phyloP scores from a whole-genome alignment of 1,140 invertebrate genomes.

The Diprion similis region DNA sequence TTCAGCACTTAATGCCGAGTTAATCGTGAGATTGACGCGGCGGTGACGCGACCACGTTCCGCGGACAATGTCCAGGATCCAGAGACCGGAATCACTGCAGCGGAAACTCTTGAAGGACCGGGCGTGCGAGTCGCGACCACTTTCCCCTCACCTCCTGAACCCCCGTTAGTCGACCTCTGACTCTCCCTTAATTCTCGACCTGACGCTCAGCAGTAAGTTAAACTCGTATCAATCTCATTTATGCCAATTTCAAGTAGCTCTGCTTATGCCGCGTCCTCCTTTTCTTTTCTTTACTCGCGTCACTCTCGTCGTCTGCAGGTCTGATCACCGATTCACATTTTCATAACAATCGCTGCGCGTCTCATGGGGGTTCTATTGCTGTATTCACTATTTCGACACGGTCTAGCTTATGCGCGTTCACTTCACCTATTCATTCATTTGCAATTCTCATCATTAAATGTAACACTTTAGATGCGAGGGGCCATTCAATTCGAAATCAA shows the following conservation, averaged over 20 bases:
- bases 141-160: slow-evolving; percentile 18
- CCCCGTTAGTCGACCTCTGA: slow-evolving; percentile 16
- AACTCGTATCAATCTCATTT: slow-evolving; percentile 63
- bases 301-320: not conserved
- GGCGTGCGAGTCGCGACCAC: not conserved
- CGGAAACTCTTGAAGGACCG: not conserved
- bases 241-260: slow-evolving; percentile 55
- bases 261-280: slow-evolving; percentile 21
- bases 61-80: not conserved
- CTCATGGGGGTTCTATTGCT: not conserved
- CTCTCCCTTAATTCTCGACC: slow-evolving; percentile 21
- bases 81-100: not conserved
- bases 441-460: too few relatives aligned
- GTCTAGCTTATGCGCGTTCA: too few relatives aligned
- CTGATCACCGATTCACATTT: not conserved
- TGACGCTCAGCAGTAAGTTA: slow-evolving; percentile 53
- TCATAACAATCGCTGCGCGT: not conserved
- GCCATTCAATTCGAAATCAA: too few relatives aligned
- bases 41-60: not conserved
- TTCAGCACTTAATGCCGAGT: not conserved
- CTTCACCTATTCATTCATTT: too few relatives aligned
- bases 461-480: too few relatives aligned
- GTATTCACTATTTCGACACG: too few relatives aligned
- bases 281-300: not conserved
- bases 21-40: slow-evolving; percentile 4